Base-by-base conservation (phyloP, 1,140 invertebrate species). In the Drosophila parabipectinata region DNA sequence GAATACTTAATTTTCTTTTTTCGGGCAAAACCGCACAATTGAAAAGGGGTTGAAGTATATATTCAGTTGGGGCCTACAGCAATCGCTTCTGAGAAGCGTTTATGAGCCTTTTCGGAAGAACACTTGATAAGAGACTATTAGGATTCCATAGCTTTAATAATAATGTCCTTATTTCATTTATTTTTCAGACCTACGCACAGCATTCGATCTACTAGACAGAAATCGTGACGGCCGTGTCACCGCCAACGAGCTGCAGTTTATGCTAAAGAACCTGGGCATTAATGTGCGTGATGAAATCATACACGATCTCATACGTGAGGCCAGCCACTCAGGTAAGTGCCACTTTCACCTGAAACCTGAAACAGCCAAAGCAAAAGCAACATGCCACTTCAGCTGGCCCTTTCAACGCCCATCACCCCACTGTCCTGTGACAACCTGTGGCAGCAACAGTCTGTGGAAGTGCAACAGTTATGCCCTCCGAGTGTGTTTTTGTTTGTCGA, bases 191-290 rank as follows among this genome's bases (percentile, higher is more conserved):
- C 92, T 96, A 62, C 93, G 95, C 74, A 95, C 94, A 77, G 95
- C 95, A 41, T 96, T 96, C 91, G 94, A 94, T 28, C 92, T 96
- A 57, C 91, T 96, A 90, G 95, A 96, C 85, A 93, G 94, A 66
- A 95, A 96, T 92, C 94, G 94, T 82, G 95, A 96, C 92, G 95
- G 95, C 8, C 93, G 94, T 80, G 94, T 96, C 39, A 96, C 94
- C 30, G 93, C 95, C 6, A 94, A 93, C 30, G 95, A 96, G 90
- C 91, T 96, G 74, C 95, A 96, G 91, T 94, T 94, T 84, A 96
- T 96, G 95, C 92, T 96, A 44, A 93, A 94, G 60, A 95, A 95
- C 89, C 93, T 96, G 61, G 95, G 95, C 72, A 96, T 96, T 67
- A 93, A 94, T 78, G 93, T 96, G 77, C 94, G 94, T 74, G 95